Conservation (phyloP, 2,113 vertebrate species). For the Neogobius melanostomus region DNA sequence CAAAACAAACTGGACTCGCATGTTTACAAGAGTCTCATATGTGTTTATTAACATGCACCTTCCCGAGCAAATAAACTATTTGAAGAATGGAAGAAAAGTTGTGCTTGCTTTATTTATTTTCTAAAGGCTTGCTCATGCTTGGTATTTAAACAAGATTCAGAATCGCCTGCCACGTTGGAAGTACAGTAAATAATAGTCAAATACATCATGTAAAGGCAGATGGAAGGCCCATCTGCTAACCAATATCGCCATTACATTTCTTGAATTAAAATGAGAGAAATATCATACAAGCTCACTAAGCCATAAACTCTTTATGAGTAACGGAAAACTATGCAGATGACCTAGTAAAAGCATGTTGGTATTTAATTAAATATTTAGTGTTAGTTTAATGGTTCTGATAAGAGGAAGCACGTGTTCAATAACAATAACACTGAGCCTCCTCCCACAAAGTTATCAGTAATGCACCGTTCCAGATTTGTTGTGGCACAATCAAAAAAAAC, state of each 20-base stretch:
- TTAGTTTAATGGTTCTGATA: constrained; percentile 42
- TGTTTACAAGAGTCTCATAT: no score
- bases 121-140: no score
- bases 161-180: not conserved
- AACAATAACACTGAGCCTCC: constrained; percentile 20
- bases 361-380: no score
- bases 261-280: constrained; percentile 1
- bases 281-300: not conserved
- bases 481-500: no score
- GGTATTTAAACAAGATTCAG: no score
- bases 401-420: constrained; percentile 37
- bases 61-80: no score
- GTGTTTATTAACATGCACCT: no score
- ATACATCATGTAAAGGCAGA: constrained; percentile 1
- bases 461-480: no score
- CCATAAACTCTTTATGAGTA: not conserved
- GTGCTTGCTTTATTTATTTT: no score
- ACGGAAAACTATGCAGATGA: not conserved
- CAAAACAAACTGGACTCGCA: no score
- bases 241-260: not conserved
- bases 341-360: not conserved
- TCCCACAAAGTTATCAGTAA: constrained; percentile 50
- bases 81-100: no score
- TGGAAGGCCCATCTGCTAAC: not conserved
- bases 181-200: not conserved